These are phyloP conservation scores for Danionella cerebrum DNA, from an alignment of 2,113 vertebrate species.

Conservation along the genomic window DNA sequence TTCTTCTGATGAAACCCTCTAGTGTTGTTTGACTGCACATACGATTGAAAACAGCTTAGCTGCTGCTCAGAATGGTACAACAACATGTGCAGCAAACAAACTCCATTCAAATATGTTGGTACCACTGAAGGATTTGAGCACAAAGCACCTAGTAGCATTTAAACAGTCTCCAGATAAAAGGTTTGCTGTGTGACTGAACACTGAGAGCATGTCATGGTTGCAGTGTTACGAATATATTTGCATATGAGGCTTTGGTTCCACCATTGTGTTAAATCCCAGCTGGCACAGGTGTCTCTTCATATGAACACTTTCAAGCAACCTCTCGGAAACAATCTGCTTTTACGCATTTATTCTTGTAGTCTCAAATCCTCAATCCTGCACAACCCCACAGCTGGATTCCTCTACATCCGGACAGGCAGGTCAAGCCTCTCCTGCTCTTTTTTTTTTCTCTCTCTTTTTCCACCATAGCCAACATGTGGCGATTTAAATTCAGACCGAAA, in stretches of 20 bases:
- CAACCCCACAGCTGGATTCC: background rate
- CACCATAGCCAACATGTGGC: background rate
- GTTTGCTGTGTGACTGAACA: background rate
- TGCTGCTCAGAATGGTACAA: no score
- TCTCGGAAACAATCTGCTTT: background rate
- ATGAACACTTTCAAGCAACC: background rate
- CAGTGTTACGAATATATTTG: background rate
- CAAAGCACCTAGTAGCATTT: no score
- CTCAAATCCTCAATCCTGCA: background rate
- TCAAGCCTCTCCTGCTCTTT: background rate
- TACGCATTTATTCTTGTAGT: background rate
- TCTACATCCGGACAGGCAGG: conserved; percentile 32
- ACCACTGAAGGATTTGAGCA: no score
- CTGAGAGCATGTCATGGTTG: background rate
- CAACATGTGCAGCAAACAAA: no score
- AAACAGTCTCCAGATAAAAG: no score
- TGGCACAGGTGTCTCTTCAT: conserved; percentile 9
- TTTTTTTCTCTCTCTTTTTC: background rate
- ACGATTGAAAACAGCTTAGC: no score
- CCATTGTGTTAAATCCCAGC: background rate
- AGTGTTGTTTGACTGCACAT: no score
- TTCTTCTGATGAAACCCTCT: no score
- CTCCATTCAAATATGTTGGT: no score
- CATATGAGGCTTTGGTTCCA: background rate
- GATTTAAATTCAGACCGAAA: background rate